phyloP scores from a whole-genome alignment of 2,113 vertebrate genomes.

The Cisticola juncidis region DNA sequence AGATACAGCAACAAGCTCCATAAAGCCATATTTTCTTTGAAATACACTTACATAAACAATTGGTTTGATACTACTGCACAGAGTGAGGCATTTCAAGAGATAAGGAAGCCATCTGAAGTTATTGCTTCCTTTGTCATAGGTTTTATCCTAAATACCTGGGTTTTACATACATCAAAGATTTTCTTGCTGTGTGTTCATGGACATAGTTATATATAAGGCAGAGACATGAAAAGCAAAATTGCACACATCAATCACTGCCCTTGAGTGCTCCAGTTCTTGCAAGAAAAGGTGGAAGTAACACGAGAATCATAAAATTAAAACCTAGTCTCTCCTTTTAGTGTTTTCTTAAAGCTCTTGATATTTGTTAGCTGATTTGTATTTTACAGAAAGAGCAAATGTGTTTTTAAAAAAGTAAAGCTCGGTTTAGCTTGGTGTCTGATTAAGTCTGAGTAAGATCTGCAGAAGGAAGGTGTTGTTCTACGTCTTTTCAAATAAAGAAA shows the following conservation, averaged over 20 bases:
- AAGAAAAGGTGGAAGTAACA: background rate
- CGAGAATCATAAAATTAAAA: background rate
- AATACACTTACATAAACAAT: rapidly evolving
- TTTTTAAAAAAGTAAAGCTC: background rate
- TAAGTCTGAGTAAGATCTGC: background rate
- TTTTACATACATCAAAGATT: slow-evolving; percentile 5
- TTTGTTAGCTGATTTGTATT: background rate
- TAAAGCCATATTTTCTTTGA: background rate
- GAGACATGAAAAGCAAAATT: background rate
- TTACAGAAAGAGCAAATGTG: background rate
- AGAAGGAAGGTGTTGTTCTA: background rate
- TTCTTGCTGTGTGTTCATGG: background rate
- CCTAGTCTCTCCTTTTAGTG: background rate
- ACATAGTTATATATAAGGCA: background rate
- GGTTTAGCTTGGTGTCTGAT: background rate
- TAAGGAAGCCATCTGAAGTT: background rate
- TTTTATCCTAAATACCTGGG: slow-evolving; percentile 11
- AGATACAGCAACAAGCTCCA: background rate
- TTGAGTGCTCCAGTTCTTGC: background rate
- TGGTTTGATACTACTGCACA: background rate
- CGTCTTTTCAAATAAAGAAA: background rate
- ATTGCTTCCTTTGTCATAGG: background rate
- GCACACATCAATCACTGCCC: background rate
- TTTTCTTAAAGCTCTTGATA: background rate
- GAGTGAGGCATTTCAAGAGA: background rate